Percentiles rank a stretch among this genome's conserved stretches.
Conservation (phyloP, 1,140 invertebrate species). For the Calliphora vicina region DNA sequence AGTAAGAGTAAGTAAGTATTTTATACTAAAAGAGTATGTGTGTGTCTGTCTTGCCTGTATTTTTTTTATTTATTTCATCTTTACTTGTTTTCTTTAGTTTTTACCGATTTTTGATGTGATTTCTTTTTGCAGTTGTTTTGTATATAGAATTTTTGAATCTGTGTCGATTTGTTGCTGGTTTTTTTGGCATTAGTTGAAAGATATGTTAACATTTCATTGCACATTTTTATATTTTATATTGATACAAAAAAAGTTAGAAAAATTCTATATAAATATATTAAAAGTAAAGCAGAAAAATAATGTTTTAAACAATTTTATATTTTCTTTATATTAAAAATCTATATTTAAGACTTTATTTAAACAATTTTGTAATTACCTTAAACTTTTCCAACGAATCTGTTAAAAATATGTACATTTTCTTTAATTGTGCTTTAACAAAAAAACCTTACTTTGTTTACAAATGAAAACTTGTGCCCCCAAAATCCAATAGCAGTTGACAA, state of each 20-base stretch:
- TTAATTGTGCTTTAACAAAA: too few relatives aligned
- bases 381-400: too few relatives aligned
- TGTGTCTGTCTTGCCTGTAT: too few relatives aligned
- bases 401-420: background rate
- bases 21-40: too few relatives aligned
- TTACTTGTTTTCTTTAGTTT: background rate
- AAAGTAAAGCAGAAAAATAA: background rate
- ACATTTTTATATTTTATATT: background rate
- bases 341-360: too few relatives aligned
- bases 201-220: slow-evolving; percentile 13
- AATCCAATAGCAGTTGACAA: too few relatives aligned
- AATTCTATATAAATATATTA: background rate
- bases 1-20: background rate
- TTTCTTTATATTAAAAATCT: too few relatives aligned
- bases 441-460: too few relatives aligned
- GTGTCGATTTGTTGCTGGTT: background rate
- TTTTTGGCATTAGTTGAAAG: background rate
- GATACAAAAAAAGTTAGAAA: background rate
- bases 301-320: too few relatives aligned
- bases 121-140: background rate
- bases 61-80: background rate
- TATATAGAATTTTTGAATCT: background rate
- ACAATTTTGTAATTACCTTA: too few relatives aligned
- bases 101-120: slow-evolving; percentile 7
- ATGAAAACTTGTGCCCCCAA: too few relatives aligned